Base-by-base conservation (phyloP, 2,888 invertebrate species). In the Eucriotettix oculatus region DNA sequence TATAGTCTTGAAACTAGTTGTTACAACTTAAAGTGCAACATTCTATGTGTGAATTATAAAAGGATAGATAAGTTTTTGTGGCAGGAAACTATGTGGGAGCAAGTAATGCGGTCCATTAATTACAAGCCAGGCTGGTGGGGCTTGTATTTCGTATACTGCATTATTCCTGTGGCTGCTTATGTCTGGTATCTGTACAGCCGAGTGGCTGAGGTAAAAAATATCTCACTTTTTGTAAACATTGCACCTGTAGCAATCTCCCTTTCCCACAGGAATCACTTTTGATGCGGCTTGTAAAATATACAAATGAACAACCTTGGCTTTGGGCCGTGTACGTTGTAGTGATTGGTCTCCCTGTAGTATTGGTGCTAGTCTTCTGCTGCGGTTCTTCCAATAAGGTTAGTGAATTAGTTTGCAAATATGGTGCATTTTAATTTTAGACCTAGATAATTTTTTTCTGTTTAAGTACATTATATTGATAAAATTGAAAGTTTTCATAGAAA, bases 291-390 rank as follows among this genome's bases (percentile, higher is more conserved):
- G 78, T 88, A 69, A 80, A 82, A 70, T 84, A 85, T 70, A 87
- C 90, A 63, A 86, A 86, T 68, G 86, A 90, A 64, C 84, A 90
- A 71, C 96, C 96, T 42, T 91, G 92, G 87, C 78, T 94, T 69
- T 96, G 91, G 87, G 90, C 84, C 56, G 84, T 92, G 59, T 87
- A 87, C 75, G 80, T 92, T 69, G 75, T 94, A 66, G 81, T 83
- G 61, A 75, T 87, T 69, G 86, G 90, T 69, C 75, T 93, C 61
- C 83, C 94, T 57, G 79, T 95, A 69, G 85, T 90, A 59, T 76
- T 89, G 68, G 72, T 87, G 70, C 79, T 90, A 68, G 91, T 90
- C 75, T 83, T 85, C 72, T 91, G 90, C 79, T 93, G 88, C 75
- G 66, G 67, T 54, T 80, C 79, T 62, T 73, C 78, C 57, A 53